A percentile compares a stretch with the other conserved stretches of the same genome.
Evolutionary conservation across 1,140 invertebrate genomes (phyloP).

Genomic region (Lasioglossum baleicum): DNA sequence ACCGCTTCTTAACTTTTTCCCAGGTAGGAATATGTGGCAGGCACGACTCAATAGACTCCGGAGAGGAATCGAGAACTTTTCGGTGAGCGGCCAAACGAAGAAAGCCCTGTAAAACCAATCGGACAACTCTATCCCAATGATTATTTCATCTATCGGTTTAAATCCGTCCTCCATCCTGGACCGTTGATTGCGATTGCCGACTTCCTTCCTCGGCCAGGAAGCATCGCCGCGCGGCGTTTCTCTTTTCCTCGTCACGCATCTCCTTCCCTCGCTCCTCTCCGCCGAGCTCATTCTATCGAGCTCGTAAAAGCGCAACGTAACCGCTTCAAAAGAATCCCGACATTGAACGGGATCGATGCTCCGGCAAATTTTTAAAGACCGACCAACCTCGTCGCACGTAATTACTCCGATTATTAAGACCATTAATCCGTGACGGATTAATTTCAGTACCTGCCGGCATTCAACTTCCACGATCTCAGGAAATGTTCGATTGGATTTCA

Average conservation of each 20-base stretch:
- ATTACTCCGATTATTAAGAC: background rate
- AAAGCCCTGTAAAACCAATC: background rate
- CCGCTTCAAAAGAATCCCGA: conserved; percentile 43
- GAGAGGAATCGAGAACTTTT: background rate
- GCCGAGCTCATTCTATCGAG: conserved; percentile 27
- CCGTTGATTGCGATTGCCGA: conserved; percentile 40
- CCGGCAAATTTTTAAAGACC: conserved; percentile 28
- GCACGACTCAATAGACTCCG: too few species aligned
- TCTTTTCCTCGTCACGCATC: conserved; percentile 47
- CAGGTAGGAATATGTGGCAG: background rate
- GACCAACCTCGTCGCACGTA: background rate
- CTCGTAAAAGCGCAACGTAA: conserved; percentile 44
- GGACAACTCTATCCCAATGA: conserved; percentile 27
- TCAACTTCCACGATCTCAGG: background rate
- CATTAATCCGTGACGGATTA: conserved; percentile 2
- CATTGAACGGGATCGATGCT: conserved; percentile 27
- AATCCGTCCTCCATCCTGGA: conserved; percentile 45
- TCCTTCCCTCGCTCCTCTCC: conserved; percentile 21
- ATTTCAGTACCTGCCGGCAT: background rate
- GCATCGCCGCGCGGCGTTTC: conserved; percentile 51
- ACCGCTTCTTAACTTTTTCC: too few species aligned
- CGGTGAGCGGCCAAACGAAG: background rate
- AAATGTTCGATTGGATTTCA: background rate
- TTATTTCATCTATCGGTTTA: conserved; percentile 63
- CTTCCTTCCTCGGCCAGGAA: conserved; percentile 47